Percentiles rank a stretch among this genome's conserved stretches.
phyloP scores from a whole-genome alignment of 2,888 invertebrate species.

The Muschampia plurimacula region DNA sequence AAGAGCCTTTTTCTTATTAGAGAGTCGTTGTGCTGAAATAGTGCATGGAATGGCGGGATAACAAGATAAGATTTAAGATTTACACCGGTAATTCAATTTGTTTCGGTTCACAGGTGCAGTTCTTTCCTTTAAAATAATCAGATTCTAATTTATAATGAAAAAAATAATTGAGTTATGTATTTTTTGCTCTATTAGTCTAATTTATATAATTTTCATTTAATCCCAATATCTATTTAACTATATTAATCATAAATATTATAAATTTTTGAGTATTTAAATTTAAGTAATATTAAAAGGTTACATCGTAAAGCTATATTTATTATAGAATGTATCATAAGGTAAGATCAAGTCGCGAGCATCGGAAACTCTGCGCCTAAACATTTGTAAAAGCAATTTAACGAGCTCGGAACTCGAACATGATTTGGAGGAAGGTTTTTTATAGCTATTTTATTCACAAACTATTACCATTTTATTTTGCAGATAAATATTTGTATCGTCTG shows the following conservation, averaged over 20 bases:
- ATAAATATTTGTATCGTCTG: no score
- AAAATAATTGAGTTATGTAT: no score
- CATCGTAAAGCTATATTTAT: no score
- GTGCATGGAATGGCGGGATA: neutral
- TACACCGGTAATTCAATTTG: neutral
- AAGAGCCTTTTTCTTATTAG: neutral
- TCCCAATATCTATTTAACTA: no score
- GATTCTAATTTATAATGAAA: neutral
- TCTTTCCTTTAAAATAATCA: neutral
- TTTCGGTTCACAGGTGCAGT: neutral
- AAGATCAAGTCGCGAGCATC: neutral
- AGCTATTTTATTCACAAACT: no score
- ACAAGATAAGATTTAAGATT: neutral
- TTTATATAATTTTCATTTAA: no score
- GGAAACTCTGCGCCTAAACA: neutral
- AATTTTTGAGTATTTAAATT: no score
- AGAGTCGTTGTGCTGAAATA: neutral
- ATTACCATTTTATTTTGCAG: no score
- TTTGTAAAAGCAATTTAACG: constrained; percentile 14
- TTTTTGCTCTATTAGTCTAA: no score
- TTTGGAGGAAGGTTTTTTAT: neutral
- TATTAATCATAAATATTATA: no score
- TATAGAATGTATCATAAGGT: neutral
- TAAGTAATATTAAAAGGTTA: no score
- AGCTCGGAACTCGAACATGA: neutral